Conservation (phyloP, 2,113 vertebrate genomes). For the Cheirogaleus medius region DNA sequence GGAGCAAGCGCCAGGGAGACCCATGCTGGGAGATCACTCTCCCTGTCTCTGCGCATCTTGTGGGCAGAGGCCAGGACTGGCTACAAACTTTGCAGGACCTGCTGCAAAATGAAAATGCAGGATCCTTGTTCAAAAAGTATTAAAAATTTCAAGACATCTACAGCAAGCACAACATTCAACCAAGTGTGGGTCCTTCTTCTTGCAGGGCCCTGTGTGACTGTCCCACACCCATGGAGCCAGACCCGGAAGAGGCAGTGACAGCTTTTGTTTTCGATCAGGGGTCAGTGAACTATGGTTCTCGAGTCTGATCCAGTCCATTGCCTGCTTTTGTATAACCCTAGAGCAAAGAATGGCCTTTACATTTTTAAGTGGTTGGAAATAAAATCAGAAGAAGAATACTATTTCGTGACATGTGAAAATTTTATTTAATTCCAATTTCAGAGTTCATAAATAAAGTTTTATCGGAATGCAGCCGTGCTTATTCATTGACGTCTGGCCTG, state of each 20-base stretch:
- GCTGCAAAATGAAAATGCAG: background rate
- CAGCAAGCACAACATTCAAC: background rate
- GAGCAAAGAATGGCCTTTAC: background rate
- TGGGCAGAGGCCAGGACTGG: background rate
- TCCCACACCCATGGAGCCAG: background rate
- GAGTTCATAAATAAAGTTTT: background rate
- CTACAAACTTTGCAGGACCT: background rate
- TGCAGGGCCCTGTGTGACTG: background rate
- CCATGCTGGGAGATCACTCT: background rate
- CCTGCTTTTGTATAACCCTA: background rate
- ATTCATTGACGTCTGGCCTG: background rate
- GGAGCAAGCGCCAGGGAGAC: rapidly evolving
- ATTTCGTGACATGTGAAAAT: background rate
- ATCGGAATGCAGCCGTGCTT: background rate
- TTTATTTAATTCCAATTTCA: background rate
- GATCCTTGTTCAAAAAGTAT: background rate
- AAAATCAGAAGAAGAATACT: background rate
- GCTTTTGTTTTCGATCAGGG: background rate
- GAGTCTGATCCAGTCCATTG: background rate
- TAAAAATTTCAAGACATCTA: background rate
- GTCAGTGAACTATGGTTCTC: background rate
- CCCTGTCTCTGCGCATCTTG: background rate
- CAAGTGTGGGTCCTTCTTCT: background rate
- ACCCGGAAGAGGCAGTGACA: background rate
- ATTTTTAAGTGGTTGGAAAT: background rate